Percentiles rank a stretch among this genome's conserved stretches.
Conservation (phyloP, 2,888 invertebrate species). For the Macropis europaea region DNA sequence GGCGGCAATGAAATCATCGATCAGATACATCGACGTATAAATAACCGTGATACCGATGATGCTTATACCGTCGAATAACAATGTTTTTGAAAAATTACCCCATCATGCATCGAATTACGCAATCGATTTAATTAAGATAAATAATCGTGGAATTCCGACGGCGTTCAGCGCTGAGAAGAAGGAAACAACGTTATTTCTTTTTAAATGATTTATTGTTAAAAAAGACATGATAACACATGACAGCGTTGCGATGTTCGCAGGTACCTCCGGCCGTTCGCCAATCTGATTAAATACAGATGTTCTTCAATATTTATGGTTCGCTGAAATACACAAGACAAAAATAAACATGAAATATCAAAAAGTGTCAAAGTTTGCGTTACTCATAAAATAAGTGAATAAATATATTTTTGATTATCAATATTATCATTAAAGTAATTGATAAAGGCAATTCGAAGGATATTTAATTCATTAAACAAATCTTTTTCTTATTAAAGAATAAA, state of each 20-base stretch:
- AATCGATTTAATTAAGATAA: too few relatives aligned
- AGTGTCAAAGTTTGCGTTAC: too few relatives aligned
- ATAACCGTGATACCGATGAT: neutral
- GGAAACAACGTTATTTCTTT: neutral
- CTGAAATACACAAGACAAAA: slow-evolving; percentile 8
- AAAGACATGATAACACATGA: neutral
- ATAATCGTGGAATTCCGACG: too few relatives aligned
- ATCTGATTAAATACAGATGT: neutral
- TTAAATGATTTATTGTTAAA: neutral
- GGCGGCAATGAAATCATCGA: slow-evolving; percentile 30
- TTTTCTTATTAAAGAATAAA: too few relatives aligned
- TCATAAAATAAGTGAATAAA: too few relatives aligned
- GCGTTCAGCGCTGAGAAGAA: neutral
- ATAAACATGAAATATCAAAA: too few relatives aligned
- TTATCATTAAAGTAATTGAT: too few relatives aligned
- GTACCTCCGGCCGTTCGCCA: neutral
- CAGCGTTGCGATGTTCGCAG: neutral
- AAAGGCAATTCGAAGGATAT: too few relatives aligned
- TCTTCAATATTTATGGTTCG: neutral
- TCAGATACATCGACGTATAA: slow-evolving; percentile 11
- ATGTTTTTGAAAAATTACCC: neutral
- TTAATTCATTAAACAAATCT: too few relatives aligned
- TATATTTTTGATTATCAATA: too few relatives aligned
- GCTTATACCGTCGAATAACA: neutral
- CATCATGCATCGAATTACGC: neutral